Base-by-base conservation (phyloP, 2,888 invertebrate genomes). In the Cryptocheilus praepositus region DNA sequence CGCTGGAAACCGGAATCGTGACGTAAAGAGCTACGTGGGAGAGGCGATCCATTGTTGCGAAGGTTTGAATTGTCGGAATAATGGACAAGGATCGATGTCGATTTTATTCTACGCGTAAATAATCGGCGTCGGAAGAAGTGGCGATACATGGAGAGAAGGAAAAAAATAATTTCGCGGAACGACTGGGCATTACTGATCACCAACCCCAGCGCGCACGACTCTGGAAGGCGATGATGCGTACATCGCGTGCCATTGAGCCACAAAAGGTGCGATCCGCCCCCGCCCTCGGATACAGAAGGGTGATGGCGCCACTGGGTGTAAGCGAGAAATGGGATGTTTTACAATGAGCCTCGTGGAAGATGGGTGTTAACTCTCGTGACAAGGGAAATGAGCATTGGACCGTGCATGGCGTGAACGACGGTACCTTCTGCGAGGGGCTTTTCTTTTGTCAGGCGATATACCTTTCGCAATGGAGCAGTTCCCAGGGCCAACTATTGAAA, bases 211-310 rank as follows among this genome's bases (percentile, higher is more conserved):
- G 53, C 4, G 22, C 21, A 53, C 16, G 21, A 63, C 28, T 61
- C 64, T 54, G 63, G 72, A 61, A 70, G 70, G 81, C 79, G 86
- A 85, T 88, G 87, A 88, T 88, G 88, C 82, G 85, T 81, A 82
- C 81, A 85, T 88, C 85, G 88, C 88, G 88, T 88, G 88, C 83
- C 82, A 83, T 83, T 80, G 77, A 72, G 75, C 77, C 71, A 82
- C 85, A 82, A 83, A 83, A 86, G 84, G 81, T 81, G 80, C 65
- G 82, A 80, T 73, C 67, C 67, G 67, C 70, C 76, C 70, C 64
- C 60, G 62, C 66, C 62, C 59, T 61, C 61, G 62, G 67, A 52
- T 60, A 60, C 56, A 59, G 67, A 36, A 65, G 71, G 68, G 64
- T 49, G 61, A 62, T 36, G 57, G 46, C 43, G 59, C 44, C 22